Evolutionary conservation across 2,888 invertebrate species (phyloP).

Genomic region (Drosophila niveifrons): DNA sequence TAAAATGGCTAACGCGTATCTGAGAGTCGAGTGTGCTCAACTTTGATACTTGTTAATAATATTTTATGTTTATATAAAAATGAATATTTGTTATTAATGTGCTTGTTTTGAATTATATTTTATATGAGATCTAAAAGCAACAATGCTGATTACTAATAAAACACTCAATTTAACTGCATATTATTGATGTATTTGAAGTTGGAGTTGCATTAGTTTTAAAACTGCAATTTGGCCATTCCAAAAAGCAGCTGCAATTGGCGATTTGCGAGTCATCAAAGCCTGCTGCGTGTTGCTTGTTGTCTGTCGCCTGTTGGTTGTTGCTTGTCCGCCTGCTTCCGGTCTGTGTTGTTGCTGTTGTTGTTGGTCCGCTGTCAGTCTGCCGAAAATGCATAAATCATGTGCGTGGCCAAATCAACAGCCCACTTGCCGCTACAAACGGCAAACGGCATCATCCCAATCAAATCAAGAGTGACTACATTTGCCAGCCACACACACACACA

Average conservation of each 20-base stretch:
- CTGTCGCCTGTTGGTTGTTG: not conserved
- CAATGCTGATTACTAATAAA: no score
- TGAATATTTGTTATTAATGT: no score
- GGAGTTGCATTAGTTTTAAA: no score
- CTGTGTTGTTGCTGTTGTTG: not conserved
- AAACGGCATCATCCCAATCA: conserved; percentile 39
- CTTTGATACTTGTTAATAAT: no score
- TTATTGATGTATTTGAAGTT: not conserved
- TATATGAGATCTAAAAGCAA: no score
- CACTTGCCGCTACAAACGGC: not conserved
- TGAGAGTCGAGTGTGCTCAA: no score
- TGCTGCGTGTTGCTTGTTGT: not conserved
- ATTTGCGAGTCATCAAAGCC: not conserved
- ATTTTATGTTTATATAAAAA: no score
- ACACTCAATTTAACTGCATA: not conserved
- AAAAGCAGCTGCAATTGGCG: not conserved
- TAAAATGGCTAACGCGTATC: no score
- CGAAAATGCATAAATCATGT: conserved; percentile 17
- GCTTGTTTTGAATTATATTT: no score
- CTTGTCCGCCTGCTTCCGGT: conserved; percentile 2
- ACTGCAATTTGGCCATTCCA: no score
- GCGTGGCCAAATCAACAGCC: not conserved
- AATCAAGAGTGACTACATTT: conserved; percentile 51
- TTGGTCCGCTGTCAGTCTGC: conserved; percentile 4
- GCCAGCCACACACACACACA: conserved; percentile 15